Evolutionary conservation across 1,140 invertebrate genomes (phyloP).

Genomic region (silkworm (Bombyx mori)): ASM3026992v2 NC_085121.1:12928001-12928500

Average conservation of each 20-base stretch:
- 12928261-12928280: slow-evolving; percentile 10
- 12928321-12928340: slow-evolving; percentile 2
- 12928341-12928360: slow-evolving; percentile 6
- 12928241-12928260: slow-evolving; percentile 13
- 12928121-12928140: slow-evolving; percentile 25
- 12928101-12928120: slow-evolving; percentile 19
- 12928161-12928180: slow-evolving; percentile 34
- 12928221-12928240: slow-evolving; percentile 11
- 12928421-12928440: no score
- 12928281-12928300: slow-evolving; percentile 9
- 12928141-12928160: slow-evolving; percentile 25
- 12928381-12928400: slow-evolving; percentile 5
- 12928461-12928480: slow-evolving; percentile 4
- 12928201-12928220: slow-evolving; percentile 18
- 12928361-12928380: slow-evolving; percentile 1
- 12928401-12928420: not conserved
- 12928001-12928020: slow-evolving; percentile 15
- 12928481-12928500: slow-evolving; percentile 21
- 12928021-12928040: slow-evolving; percentile 18
- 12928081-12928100: slow-evolving; percentile 21
- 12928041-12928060: slow-evolving; percentile 15
- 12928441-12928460: no score
- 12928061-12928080: slow-evolving; percentile 30
- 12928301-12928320: slow-evolving; percentile 13
- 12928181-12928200: slow-evolving; percentile 21